Base-by-base conservation (phyloP, 2,888 invertebrate species). In the Yponomeuta malinellus region DNA sequence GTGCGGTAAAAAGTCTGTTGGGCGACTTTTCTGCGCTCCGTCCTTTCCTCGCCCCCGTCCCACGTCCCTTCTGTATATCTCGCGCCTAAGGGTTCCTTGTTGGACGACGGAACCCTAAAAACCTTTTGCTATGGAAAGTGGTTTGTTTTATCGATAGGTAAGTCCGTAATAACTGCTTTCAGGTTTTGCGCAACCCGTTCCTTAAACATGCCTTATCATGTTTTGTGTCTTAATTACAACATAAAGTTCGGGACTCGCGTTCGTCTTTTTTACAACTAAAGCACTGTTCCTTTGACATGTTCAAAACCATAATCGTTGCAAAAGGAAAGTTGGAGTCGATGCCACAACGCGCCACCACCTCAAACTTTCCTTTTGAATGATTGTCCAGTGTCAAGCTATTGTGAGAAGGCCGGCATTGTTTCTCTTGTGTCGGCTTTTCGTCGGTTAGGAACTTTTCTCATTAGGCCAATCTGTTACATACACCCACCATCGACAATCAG, bases 311-410 rank as follows among this genome's bases (percentile, higher is more conserved):
- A 70, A 63, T 63, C 63, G 63, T 63, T 15, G 69, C 63, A 83
- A 84, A 81, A 79, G 80, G 80, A 83, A 84, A 84, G 80, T 84
- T 83, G 74, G 73, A 81, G 79, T 82, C 79, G 74, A 43, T 83
- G 82, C 80, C 84, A 86, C 87, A 88, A 87, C 9, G 43, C 43
- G 43, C 43, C 5, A 43, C 43, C 5, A 8, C 43, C 43, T 43
- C 5, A 5, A 43, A 43, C 43, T 43, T 43, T 43, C 86, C 86
- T 86, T 88, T 86, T 84, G 85, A 69, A 72, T 86, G 87, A 89
- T 88, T 87, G 88, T 88, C 86, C 86, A 82, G 83, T 85, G 86
- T 85, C 83, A 85, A 83, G 83, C 86, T 87, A 87, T 88, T 87
- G 86, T 86, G 83, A 15, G 52, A 81, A n/a, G 67, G 67, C 37